Evolutionary conservation across 2,888 invertebrate genomes (phyloP), one percentile per base, ranked within the genome.

Genomic region (Neria commutata): DNA sequence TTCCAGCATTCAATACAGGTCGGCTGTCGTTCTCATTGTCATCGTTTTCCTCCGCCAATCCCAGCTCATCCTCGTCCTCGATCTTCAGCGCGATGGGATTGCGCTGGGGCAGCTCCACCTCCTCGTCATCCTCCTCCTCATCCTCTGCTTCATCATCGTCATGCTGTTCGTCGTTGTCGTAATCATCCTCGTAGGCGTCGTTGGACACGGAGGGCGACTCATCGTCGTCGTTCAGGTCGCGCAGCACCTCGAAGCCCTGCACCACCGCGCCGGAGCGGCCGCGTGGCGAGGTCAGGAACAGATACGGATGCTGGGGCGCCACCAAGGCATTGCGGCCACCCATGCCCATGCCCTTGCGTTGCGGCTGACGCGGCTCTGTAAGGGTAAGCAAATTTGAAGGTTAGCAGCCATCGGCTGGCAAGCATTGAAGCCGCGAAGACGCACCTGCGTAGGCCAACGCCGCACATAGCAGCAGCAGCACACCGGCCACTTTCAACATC

Each of bases 251-350:
- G 17, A 72, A 74, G 21, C 72, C 76, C 21, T 74, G 67, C 5
- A 75, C 63, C 5, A 73, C 62, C 1, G 71, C 61, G 6, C 72
- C 75, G 17, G 72, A 64, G 0, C 74, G 73, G 3, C 67, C 67
- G 10, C 69, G 69, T 17, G 76, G 74, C 33, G 70, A 67, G n/a
- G 69, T 71, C 2, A 79, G 54, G 52, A 76, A 75, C 3, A 78
- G 62, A 47, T 75, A 77, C 3, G 79, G 79, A 60, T 75, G 76
- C 37, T 71, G 74, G 21, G n/a, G 23, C 3, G 26, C 53, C 8
- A 10, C 53, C 23, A 33, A 33, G 19, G 42, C 60, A 24, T 34
- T 45, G n/a, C 25, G 26, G 25, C 21, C 21, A 2, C 19, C 40
- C n/a, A n/a, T n/a, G 17, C 34, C 47, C 29, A 46, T 21, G 11